Evolutionary conservation across 2,888 invertebrate genomes (phyloP), one percentile per base, ranked within the genome.

Genomic region (Andrena chrysosceles): DNA sequence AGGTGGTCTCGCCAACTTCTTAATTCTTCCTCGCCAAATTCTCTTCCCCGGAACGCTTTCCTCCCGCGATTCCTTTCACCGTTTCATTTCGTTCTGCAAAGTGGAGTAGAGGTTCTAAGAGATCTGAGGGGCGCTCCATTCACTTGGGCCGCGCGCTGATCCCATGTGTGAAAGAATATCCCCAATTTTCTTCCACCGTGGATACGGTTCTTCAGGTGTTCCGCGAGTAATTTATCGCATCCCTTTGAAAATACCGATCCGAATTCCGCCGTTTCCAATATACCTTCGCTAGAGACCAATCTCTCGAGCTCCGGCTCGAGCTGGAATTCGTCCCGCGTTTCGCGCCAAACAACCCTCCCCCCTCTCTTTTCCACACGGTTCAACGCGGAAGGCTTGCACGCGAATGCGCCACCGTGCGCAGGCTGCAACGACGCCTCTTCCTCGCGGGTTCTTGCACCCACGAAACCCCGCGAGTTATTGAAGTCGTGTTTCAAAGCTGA

Each of bases 231-330:
- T 75, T 68, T 20, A 54, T 75, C 75, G 33, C 60, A 10, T 29
- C 23, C 16, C 23, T 64, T 31, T 62, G 29, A 20, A 42, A n/a
- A 52, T 54, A 69, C 35, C 52, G 20, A 69, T 56, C 52, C 52
- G 62, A 76, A 69, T 63, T 35, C 35, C 52, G n/a, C 31, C 35
- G 5, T 33, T 33, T 71, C 52, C 66, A 20, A 59, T 66, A 73
- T 59, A 64, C 7, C 60, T 31, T 4, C 10, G 56, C 2, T 16
- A 29, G 31, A 23, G 59, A 48, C 42, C 56, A 42, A 66, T 73
- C 66, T 35, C n/a, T 2, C 0, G 8, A n/a, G 59, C 23, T 59
- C 42, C 67, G 2, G 13, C 13, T 5, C 33, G 26, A 67, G 67
- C 59, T 33, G 26, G 59, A 59, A 52, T 31, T 29, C 49, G 29